Evolutionary conservation across 2,888 invertebrate species (phyloP).

Genomic region (Mylabris sibirica): DNA sequence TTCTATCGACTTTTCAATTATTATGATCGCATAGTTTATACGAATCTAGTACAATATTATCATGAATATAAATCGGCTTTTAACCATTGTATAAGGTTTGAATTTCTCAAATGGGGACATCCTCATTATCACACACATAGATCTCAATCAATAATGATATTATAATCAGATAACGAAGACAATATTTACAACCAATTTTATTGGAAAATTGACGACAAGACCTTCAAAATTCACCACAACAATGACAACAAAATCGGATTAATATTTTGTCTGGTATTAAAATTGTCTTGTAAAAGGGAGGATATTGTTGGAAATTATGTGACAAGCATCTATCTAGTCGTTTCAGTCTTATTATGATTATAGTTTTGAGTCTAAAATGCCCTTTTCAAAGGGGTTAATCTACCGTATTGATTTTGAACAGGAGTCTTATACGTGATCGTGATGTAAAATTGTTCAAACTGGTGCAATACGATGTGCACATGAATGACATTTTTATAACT

Average conservation of each 20-base stretch:
- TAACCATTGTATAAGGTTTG: slow-evolving; percentile 13
- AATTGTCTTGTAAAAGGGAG: background rate
- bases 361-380: background rate
- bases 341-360: background rate
- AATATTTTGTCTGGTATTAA: background rate
- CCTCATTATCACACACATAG: slow-evolving; percentile 14
- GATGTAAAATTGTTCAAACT: background rate
- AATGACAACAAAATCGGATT: background rate
- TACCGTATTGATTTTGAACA: background rate
- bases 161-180: background rate
- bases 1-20: background rate
- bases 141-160: background rate
- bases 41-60: slow-evolving; percentile 12
- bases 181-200: background rate
- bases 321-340: background rate
- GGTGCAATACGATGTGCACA: slow-evolving; percentile 18
- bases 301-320: background rate
- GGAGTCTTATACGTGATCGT: background rate
- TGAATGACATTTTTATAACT: slow-evolving; percentile 11
- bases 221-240: background rate
- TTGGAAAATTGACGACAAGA: slow-evolving; percentile 5
- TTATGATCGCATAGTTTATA: slow-evolving; percentile 6
- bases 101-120: slow-evolving; percentile 20
- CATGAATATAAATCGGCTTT: background rate
- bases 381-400: background rate